A percentile compares a stretch with the other conserved stretches of the same genome.
These are phyloP conservation scores for Tetragnatha versicolor DNA, from an alignment of 1,140 invertebrate genomes.

Conservation along the genomic window DNA sequence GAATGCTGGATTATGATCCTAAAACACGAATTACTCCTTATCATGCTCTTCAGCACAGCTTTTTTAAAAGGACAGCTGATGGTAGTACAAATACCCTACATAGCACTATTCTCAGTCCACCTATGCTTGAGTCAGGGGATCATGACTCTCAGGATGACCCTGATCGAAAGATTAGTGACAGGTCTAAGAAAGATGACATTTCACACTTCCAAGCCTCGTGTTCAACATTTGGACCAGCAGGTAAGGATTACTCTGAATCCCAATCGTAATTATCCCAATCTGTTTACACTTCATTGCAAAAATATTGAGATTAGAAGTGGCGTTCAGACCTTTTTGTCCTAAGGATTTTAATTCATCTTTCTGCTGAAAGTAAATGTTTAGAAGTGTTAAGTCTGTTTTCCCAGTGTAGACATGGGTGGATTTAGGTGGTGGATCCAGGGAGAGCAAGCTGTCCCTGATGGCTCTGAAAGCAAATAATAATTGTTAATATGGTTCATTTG, in stretches of 20 bases:
- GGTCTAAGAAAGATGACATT: conserved; percentile 33
- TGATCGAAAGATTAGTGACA: conserved; percentile 24
- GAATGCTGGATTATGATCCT: conserved; percentile 98
- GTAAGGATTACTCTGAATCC: not conserved
- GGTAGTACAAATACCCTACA: conserved; percentile 86
- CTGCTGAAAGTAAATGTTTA: too few species aligned
- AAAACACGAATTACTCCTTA: conserved; percentile 96
- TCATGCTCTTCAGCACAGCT: conserved; percentile 96
- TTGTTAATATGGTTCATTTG: too few species aligned
- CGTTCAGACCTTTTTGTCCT: too few species aligned
- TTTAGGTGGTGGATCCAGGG: too few species aligned
- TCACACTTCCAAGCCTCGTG: conserved; percentile 25
- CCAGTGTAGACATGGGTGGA: too few species aligned
- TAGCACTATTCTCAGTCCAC: conserved; percentile 74
- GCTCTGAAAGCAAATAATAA: too few species aligned
- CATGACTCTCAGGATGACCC: conserved; percentile 28
- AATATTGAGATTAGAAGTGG: too few species aligned
- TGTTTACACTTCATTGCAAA: not conserved
- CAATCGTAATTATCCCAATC: not conserved
- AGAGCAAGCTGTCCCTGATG: too few species aligned
- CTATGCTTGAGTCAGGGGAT: conserved; percentile 60
- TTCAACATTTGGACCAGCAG: conserved; percentile 47
- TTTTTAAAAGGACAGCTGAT: conserved; percentile 91
- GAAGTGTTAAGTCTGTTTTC: too few species aligned
- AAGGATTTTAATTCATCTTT: too few species aligned